A percentile compares a stretch with the other conserved stretches of the same genome.
Conservation (phyloP, 2,113 vertebrate species). For the Myiozetetes cayanensis region DNA sequence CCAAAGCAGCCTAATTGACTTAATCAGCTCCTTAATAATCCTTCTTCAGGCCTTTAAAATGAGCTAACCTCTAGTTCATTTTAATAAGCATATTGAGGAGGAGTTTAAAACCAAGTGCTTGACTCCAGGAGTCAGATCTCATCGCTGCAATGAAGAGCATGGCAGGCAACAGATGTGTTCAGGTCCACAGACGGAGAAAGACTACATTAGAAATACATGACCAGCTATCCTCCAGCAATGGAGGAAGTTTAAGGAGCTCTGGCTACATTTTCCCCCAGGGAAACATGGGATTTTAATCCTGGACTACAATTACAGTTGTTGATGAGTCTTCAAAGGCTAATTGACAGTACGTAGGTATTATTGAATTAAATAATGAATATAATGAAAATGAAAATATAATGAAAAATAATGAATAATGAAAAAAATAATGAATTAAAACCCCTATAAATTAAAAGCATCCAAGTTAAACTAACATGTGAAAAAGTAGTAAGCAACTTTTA, state of each 20-base stretch:
- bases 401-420: too few species aligned
- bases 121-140: slow-evolving; percentile 8
- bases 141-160: background rate
- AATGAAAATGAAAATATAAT: too few species aligned
- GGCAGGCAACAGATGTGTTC: background rate
- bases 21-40: slow-evolving; percentile 65
- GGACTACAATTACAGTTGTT: background rate
- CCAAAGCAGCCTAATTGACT: slow-evolving; percentile 60
- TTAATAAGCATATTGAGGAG: slow-evolving; percentile 50
- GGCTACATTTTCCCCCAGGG: background rate
- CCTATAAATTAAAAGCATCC: background rate
- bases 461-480: background rate
- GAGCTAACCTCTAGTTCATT: slow-evolving; percentile 49
- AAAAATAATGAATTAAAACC: background rate
- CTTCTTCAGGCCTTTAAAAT: slow-evolving; percentile 49
- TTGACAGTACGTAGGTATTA: background rate
- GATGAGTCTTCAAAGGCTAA: background rate
- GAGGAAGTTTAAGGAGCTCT: background rate
- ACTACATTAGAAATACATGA: background rate
- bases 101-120: background rate
- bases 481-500: background rate
- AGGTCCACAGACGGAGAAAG: background rate
- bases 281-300: background rate
- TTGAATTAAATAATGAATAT: too few species aligned
- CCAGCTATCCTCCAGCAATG: background rate